A percentile compares a stretch with the other conserved stretches of the same genome.
phyloP scores from a whole-genome alignment of 2,797 vertebrate species.

The Mastacembelus armatus region DNA sequence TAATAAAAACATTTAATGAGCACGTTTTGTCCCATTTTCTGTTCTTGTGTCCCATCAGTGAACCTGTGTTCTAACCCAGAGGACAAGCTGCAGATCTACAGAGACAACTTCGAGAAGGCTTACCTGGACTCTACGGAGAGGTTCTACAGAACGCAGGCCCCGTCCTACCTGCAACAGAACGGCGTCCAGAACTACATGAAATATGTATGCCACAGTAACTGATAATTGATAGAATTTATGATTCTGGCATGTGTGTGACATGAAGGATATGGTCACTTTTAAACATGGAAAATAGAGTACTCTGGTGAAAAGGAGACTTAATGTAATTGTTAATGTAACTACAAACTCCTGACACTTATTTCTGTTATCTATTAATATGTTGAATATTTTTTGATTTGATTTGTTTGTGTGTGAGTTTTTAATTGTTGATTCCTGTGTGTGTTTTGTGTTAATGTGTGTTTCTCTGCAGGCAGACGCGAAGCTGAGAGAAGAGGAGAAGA shows the following conservation, averaged over 20 bases:
- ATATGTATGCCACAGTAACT: slow-evolving; percentile 85
- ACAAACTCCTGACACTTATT: no score
- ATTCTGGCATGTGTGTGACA: no score
- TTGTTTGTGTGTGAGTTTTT: not conserved
- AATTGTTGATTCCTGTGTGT: not conserved
- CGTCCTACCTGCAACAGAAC: slow-evolving; percentile 96
- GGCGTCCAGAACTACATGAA: slow-evolving; percentile 99
- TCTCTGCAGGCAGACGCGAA: slow-evolving; percentile 92
- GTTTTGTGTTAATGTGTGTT: slow-evolving; percentile 12
- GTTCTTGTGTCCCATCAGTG: slow-evolving; percentile 79
- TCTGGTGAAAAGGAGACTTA: no score
- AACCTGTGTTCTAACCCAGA: slow-evolving; percentile 98
- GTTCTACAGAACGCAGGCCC: slow-evolving; percentile 98
- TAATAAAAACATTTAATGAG: not conserved
- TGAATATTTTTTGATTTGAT: no score
- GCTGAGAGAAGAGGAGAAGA: slow-evolving; percentile 97
- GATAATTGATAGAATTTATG: not conserved
- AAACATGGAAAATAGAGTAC: no score
- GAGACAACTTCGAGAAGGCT: slow-evolving; percentile 99
- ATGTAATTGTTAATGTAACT: no score
- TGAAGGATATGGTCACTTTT: not conserved
- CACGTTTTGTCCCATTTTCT: not conserved
- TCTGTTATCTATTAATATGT: no score
- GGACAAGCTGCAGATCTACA: slow-evolving; percentile 98
- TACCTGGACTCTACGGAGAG: slow-evolving; percentile 98